Conservation (phyloP, 92 coral and sea anemone species). For the Galaxea fascicularis region DNA sequence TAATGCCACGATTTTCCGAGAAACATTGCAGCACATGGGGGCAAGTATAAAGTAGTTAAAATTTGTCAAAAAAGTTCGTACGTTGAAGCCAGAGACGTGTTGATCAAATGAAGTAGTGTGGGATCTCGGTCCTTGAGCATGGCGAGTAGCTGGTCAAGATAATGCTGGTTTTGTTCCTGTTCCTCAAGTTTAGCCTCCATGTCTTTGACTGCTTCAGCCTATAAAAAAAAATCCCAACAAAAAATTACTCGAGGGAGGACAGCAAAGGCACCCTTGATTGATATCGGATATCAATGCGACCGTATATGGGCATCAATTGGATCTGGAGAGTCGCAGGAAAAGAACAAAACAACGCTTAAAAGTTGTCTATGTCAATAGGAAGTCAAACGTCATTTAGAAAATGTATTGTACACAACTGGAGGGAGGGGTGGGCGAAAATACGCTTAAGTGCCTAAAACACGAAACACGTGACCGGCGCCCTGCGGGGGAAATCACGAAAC, state of each 20-base stretch:
- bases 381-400: not conserved
- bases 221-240: not conserved
- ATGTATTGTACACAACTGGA: too few relatives aligned
- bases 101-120: conserved; percentile 78
- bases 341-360: not conserved
- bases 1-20: not conserved
- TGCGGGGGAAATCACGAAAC: not conserved
- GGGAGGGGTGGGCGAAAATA: too few relatives aligned
- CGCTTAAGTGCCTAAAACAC: too few relatives aligned
- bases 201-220: conserved; percentile 85
- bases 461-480: not conserved
- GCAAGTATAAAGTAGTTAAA: not conserved
- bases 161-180: conserved; percentile 84
- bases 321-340: not conserved
- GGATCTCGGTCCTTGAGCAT: conserved; percentile 92
- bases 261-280: not conserved
- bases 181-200: conserved; percentile 85
- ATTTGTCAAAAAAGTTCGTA: conserved; percentile 7
- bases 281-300: too few relatives aligned
- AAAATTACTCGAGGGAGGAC: not conserved
- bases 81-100: conserved; percentile 82
- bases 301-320: too few relatives aligned
- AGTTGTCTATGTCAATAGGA: not conserved
- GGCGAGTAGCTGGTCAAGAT: conserved; percentile 84
- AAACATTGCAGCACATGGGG: not conserved